A percentile compares a stretch with the other conserved stretches of the same genome.
Evolutionary conservation across 2,113 vertebrate species (phyloP).

Genomic region (Caracal caracal): DNA sequence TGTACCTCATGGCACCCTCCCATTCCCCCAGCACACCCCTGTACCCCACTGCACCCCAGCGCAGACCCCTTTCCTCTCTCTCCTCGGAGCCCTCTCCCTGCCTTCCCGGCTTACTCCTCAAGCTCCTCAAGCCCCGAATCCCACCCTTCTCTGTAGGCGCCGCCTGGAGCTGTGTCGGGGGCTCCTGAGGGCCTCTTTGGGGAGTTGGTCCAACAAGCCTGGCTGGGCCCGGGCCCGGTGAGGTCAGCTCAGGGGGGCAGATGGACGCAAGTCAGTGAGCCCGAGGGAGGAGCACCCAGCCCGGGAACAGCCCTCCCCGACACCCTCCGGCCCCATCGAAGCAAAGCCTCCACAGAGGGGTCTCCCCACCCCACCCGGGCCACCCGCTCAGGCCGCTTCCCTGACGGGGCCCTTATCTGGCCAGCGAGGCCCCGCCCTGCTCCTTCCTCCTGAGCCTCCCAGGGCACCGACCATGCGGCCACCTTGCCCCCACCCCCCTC

Average conservation of each 20-base stretch:
- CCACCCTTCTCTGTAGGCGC: too few species aligned
- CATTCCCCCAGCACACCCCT: too few species aligned
- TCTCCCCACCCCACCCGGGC: rapidly evolving
- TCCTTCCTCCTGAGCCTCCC: neutral
- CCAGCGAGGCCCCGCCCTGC: neutral
- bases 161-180: too few species aligned
- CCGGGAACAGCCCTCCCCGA: rapidly evolving
- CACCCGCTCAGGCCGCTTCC: too few species aligned
- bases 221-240: neutral
- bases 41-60: neutral
- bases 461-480: neutral
- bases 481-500: neutral
- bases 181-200: neutral
- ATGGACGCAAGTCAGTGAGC: neutral
- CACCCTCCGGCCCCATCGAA: neutral
- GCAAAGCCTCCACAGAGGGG: too few species aligned
- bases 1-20: too few species aligned
- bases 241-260: neutral
- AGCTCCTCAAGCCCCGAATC: neutral
- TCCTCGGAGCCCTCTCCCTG: too few species aligned
- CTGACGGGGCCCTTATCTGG: neutral
- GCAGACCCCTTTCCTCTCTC: neutral
- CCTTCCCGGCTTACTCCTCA: neutral
- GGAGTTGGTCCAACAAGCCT: neutral
- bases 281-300: neutral